Base-by-base conservation (phyloP, 2,888 invertebrate species). In the Xestobium rufovillosum region DNA sequence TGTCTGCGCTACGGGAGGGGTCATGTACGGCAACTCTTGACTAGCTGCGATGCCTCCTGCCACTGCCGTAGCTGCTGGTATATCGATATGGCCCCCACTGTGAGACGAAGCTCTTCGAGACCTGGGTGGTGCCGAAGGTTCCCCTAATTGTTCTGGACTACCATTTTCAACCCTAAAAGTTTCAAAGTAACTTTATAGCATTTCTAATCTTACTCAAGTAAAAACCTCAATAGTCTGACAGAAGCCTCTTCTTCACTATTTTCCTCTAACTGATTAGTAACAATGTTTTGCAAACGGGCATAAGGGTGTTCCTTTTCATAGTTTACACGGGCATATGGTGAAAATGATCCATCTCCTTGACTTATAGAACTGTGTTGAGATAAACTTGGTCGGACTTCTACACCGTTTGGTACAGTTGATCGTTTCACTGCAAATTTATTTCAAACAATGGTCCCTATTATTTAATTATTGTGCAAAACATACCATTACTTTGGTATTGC, bases 21-120 rank as follows among this genome's bases (percentile, higher is more conserved):
- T 89, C 78, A 89, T 89, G 61, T 89, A 89, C 1, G 89, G 89
- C 56, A 89, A 67, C 60, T 89, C 89, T 60, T 86, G 86, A 60
- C 84, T 88, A 25, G 89, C 89, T 23, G 88, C 84, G 47, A 89
- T 73, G 56, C 83, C 80, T 9, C 89, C 89, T 38, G 85, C 81
- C 52, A 89, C 88, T 3, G 89, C 89, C 31, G 83, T 80, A 4
- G 86, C 86, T n/a, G 89, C 89, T 15, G 84, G 83, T 59, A 89
- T 87, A 54, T 83, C 77, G 17, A 53, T 43, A 6, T 72, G 67
- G 29, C 65, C 59, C 11, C 64, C 65, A 53, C 67, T 68, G 41
- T 71, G 67, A 8, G 67, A 64, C 2, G 71, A 70, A 3, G 71
- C 66, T 46, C 70, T 60, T 28, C 72, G 60, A 15, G 70, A 69